Conservation (phyloP, 2,797 vertebrate genomes). For the Lepilemur septentrionalis region DNA sequence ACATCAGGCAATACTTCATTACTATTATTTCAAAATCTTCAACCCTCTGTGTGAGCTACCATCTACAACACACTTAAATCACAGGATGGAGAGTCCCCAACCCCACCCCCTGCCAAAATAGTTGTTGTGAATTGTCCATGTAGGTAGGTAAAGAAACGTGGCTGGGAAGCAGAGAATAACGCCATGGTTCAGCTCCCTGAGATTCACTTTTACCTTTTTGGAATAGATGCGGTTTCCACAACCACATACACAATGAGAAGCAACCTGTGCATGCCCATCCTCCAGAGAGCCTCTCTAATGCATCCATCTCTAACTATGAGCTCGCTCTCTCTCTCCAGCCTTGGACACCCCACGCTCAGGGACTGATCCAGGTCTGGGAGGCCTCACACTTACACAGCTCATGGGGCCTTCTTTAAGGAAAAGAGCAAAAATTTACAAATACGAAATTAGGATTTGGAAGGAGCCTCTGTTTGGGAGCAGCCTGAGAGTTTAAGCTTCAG, state of each 20-base stretch:
- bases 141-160: not conserved
- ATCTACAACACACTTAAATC: not conserved
- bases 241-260: not conserved
- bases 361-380: not conserved
- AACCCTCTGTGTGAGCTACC: not conserved
- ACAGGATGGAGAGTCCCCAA: not conserved
- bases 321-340: not conserved
- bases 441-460: not conserved
- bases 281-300: not conserved
- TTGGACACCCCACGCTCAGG: not conserved
- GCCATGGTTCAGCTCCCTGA: not conserved
- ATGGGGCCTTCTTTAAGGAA: not conserved
- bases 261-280: fast-evolving
- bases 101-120: not conserved
- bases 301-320: not conserved
- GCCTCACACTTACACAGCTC: not conserved
- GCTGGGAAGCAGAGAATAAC: not conserved
- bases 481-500: not conserved
- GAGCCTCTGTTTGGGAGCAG: not conserved
- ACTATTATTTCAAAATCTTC: not conserved
- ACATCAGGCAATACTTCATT: not conserved
- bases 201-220: not conserved
- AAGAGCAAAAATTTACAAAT: not conserved
- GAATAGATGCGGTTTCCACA: not conserved
- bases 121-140: not conserved